Evolutionary conservation across 2,113 vertebrate species (phyloP).

Genomic region (Benitochromis conjunctus): DNA sequence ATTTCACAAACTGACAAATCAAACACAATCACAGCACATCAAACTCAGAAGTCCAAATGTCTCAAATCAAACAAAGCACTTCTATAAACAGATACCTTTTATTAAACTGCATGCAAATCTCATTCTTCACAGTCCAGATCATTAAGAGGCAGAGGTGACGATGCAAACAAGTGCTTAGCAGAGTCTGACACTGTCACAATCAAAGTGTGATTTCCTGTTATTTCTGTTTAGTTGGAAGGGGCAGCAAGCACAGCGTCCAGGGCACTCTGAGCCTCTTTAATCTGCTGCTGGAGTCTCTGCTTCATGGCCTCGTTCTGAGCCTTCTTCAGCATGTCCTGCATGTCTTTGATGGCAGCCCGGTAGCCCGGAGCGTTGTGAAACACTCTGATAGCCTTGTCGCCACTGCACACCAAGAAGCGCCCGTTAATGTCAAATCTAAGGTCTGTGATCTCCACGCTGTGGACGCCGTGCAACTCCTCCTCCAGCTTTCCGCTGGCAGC

Average conservation of each 20-base stretch:
- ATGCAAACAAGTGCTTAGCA: not conserved
- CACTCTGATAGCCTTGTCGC: slow-evolving; percentile 82
- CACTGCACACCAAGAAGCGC: slow-evolving; percentile 83
- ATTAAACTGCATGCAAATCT: slow-evolving; percentile 60
- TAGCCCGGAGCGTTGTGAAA: slow-evolving; percentile 88
- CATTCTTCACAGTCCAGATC: not conserved
- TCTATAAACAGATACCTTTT: slow-evolving; percentile 58
- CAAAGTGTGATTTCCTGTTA: not conserved
- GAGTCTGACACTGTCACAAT: not conserved
- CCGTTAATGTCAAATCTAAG: slow-evolving; percentile 84
- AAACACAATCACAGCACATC: not conserved
- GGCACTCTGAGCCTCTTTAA: slow-evolving; percentile 76
- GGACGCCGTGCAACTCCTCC: slow-evolving; percentile 78
- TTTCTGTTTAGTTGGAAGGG: slow-evolving; percentile 37
- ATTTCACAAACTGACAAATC: not conserved
- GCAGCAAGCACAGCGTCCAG: slow-evolving; percentile 75
- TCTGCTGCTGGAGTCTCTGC: slow-evolving; percentile 87
- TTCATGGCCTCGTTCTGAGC: slow-evolving; percentile 80
- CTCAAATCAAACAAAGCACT: not conserved
- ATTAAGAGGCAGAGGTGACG: not conserved
- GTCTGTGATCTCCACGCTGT: slow-evolving; percentile 73
- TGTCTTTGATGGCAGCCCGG: slow-evolving; percentile 83
- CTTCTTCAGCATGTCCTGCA: slow-evolving; percentile 84
- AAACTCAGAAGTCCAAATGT: not conserved
- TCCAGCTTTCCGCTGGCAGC: slow-evolving; percentile 77